Percentiles rank a stretch among this genome's conserved stretches.
Evolutionary conservation across 2,113 vertebrate genomes (phyloP).

Genomic region (Greenwoodochromis staneri): DNA sequence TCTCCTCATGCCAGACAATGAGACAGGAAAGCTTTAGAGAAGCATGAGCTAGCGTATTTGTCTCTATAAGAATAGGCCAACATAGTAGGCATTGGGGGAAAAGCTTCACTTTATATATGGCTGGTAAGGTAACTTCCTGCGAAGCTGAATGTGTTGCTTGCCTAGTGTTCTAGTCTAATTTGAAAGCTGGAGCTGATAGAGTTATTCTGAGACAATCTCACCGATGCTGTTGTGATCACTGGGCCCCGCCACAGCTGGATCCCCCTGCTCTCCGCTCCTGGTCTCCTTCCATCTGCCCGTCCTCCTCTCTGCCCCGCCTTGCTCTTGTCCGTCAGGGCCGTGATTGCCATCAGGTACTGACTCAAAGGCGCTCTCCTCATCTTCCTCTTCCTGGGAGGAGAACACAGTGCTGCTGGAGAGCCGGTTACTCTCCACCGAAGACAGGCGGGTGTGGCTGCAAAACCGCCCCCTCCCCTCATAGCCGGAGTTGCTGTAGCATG

Average conservation of each 20-base stretch:
- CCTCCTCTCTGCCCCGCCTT: constrained; percentile 70
- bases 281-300: constrained; percentile 68
- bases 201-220: not conserved
- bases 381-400: constrained; percentile 94
- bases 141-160: not conserved
- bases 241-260: constrained; percentile 79
- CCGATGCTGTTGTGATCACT: constrained; percentile 74
- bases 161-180: not conserved
- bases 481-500: constrained; percentile 90
- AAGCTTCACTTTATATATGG: not conserved
- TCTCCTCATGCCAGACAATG: not conserved
- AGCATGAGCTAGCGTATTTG: rapidly evolving
- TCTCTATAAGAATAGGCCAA: not conserved
- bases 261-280: constrained; percentile 62
- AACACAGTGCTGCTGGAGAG: constrained; percentile 95
- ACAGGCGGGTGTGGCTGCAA: constrained; percentile 91
- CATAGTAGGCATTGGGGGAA: not conserved
- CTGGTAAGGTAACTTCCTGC: rapidly evolving
- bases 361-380: constrained; percentile 93
- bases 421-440: constrained; percentile 91
- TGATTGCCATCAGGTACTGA: constrained; percentile 77
- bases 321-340: constrained; percentile 77
- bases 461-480: constrained; percentile 80
- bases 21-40: not conserved
- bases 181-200: not conserved